Base-by-base conservation (phyloP, 2,797 vertebrate species). In the Lithobates pipiens region DNA sequence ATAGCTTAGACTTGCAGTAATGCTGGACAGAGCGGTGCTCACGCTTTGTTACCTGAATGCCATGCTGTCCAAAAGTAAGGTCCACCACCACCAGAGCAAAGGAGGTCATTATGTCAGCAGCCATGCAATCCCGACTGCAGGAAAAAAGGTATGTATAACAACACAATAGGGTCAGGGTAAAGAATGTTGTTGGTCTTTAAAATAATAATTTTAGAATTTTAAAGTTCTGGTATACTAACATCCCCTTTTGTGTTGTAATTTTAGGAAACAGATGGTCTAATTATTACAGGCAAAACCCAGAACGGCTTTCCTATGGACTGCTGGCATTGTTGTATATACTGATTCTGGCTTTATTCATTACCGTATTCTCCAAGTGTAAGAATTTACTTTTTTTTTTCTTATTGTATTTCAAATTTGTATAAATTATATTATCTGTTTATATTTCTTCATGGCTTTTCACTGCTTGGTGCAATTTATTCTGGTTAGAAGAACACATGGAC, bases 241-340 rank as follows among this genome's bases (percentile, higher is more conserved):
- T 21, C 13, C 10, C 9, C 13, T 23, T 68, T 25, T 69, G 10
- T 79, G 29, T 44, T 80, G 25, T 57, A 11, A 65, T 72, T 78
- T 11, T 72, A 81, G 84, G 32, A 11, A 85, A 80, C 80, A 34
- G 65, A 32, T 36, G 67, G 77, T 23, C 10, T 36, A 32, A n/a
- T 15, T n/a, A 18, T 70, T 34, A 21, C 65, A 80, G 42, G 32
- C 25, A n/a, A 16, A 80, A 69, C n/a, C 72, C 89, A 1, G 80
- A 82, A 10, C 25, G 63, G 77, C 74, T 57, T 0, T 54, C 89
- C 0, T 91, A 90, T 1, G n/a, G 78, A 3, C 86, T 92, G 0
- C 74, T 92, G 83, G 86, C 36, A 3, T 7, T 91, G 29, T 85
- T 81, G 54, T 89, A 89, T 46, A 7, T 92, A 25, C 82, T 91